A percentile compares a stretch with the other conserved stretches of the same genome.
phyloP scores from a whole-genome alignment of 2,888 invertebrate genomes.

The Nemotelus pantherinus region DNA sequence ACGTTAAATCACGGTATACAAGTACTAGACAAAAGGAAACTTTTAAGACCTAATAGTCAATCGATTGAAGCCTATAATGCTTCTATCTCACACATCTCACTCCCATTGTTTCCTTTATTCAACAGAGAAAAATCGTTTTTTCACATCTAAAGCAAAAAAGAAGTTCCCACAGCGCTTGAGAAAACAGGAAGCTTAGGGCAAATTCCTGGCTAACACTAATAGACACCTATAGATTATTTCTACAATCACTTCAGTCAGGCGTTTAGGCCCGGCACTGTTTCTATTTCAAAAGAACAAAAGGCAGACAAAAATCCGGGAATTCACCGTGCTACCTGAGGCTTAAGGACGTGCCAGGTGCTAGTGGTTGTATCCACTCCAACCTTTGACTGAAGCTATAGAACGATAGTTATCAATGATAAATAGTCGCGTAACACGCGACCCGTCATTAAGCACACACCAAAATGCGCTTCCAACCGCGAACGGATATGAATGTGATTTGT shows the following conservation, averaged over 20 bases:
- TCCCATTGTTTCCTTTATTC: not conserved
- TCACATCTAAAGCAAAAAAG: too few species aligned
- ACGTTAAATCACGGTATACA: slow-evolving; percentile 29
- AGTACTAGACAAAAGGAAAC: slow-evolving; percentile 35
- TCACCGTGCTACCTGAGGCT: not conserved
- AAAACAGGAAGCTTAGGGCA: not conserved
- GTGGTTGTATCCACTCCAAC: not conserved
- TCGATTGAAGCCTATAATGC: slow-evolving; percentile 34
- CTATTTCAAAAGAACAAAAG: not conserved
- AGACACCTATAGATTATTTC: slow-evolving; percentile 26
- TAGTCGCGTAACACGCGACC: slow-evolving; percentile 29
- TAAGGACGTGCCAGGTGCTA: not conserved
- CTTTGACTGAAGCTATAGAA: slow-evolving; percentile 4
- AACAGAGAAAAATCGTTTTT: not conserved
- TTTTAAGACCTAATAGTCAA: slow-evolving; percentile 40
- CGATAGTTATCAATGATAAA: slow-evolving; percentile 43
- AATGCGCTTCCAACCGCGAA: slow-evolving; percentile 4
- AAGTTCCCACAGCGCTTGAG: not conserved
- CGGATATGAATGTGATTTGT: slow-evolving; percentile 42
- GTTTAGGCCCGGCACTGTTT: not conserved
- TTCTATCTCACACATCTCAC: slow-evolving; percentile 4
- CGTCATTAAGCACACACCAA: slow-evolving; percentile 30
- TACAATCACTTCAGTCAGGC: slow-evolving; percentile 6
- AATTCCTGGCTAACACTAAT: slow-evolving; percentile 21
- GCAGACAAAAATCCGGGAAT: not conserved